phyloP scores from a whole-genome alignment of 1,140 invertebrate species.

The Procambarus virginalis region DNA sequence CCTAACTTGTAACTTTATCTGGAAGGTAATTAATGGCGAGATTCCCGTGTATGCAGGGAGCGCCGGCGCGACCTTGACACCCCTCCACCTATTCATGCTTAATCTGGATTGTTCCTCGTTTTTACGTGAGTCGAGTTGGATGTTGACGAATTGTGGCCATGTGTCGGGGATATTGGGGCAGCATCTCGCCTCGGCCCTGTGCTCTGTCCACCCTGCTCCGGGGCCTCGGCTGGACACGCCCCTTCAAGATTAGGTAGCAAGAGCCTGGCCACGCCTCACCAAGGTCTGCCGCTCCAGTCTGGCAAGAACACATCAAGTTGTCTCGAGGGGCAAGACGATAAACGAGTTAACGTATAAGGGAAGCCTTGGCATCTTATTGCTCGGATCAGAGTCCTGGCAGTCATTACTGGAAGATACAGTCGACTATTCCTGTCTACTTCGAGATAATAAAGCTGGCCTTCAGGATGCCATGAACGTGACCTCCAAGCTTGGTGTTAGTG shows the following conservation, averaged over 20 bases:
- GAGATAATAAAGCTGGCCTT: no score
- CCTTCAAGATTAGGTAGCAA: background rate
- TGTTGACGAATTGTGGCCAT: conserved; percentile 29
- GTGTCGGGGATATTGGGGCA: conserved; percentile 1
- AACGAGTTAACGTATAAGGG: no score
- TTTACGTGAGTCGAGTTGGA: background rate
- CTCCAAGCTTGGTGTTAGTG: no score
- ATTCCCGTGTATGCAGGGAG: background rate
- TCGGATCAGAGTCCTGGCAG: no score
- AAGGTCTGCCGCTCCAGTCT: no score
- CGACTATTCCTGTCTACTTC: no score
- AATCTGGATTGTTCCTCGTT: background rate
- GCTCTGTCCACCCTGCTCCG: background rate
- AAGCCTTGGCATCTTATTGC: no score
- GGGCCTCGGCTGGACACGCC: background rate
- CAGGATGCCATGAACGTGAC: no score
- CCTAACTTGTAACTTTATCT: conserved; percentile 14
- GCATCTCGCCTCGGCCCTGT: background rate
- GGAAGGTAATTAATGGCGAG: conserved; percentile 35
- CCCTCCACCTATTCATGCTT: background rate
- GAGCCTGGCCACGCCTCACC: no score
- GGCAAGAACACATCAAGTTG: no score
- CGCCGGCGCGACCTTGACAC: background rate
- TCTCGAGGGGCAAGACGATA: no score
- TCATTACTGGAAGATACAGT: no score